Conservation (phyloP, 2,888 invertebrate genomes). For the Sminthurides aquaticus region DNA sequence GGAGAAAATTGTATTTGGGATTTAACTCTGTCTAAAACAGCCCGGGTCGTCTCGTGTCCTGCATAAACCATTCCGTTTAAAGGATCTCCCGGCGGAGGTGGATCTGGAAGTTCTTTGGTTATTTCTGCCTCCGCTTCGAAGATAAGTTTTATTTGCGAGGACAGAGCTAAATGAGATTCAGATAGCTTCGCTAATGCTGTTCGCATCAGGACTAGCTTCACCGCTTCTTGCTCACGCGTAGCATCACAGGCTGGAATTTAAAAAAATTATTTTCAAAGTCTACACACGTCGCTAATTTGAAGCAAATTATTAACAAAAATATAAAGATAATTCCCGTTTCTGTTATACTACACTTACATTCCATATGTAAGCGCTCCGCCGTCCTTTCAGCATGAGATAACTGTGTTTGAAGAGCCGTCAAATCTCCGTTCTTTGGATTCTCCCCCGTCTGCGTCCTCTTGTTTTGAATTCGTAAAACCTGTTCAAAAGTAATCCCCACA, state of each 20-base stretch:
- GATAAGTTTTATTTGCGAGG: slow-evolving; percentile 49
- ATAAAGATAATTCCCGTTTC: neutral
- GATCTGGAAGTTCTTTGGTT: slow-evolving; percentile 49
- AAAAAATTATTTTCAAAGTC: neutral
- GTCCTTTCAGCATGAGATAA: slow-evolving; percentile 50
- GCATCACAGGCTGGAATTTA: slow-evolving; percentile 48
- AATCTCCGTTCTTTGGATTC: slow-evolving; percentile 44
- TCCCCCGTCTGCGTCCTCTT: slow-evolving; percentile 32
- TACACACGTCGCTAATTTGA: neutral
- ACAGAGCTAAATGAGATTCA: slow-evolving; percentile 50
- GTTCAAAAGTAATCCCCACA: neutral
- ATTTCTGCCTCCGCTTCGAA: slow-evolving; percentile 51
- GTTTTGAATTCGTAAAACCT: slow-evolving; percentile 40
- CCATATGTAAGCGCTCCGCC: slow-evolving; percentile 50
- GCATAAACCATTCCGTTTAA: slow-evolving; percentile 39
- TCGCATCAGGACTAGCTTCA: slow-evolving; percentile 51
- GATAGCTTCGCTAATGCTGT: slow-evolving; percentile 50
- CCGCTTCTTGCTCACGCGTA: slow-evolving; percentile 51
- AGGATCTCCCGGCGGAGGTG: slow-evolving; percentile 41
- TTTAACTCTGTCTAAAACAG: slow-evolving; percentile 34
- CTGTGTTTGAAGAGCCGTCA: slow-evolving; percentile 48
- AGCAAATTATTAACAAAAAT: slow-evolving; percentile 5
- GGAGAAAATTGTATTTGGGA: slow-evolving; percentile 24
- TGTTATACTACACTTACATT: slow-evolving; percentile 49
- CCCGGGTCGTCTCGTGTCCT: slow-evolving; percentile 35